phyloP scores from a whole-genome alignment of 2,113 vertebrate genomes.

The Ageneiosus marmoratus region DNA sequence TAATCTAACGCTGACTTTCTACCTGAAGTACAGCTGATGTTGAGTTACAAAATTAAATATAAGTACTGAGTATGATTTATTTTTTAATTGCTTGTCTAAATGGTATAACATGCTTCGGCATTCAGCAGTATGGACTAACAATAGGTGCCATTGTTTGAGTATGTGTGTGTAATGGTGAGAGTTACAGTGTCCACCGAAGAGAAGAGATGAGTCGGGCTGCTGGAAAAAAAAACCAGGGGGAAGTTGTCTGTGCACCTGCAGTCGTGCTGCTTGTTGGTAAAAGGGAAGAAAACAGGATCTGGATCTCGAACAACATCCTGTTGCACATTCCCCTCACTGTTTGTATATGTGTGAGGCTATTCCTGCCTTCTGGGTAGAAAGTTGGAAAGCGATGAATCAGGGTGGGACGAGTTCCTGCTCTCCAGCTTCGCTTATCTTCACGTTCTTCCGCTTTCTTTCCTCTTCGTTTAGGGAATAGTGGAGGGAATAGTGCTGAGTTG shows the following conservation, averaged over 20 bases:
- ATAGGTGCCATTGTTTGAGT: slow-evolving; percentile 31
- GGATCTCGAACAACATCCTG: slow-evolving; percentile 74
- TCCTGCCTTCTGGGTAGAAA: slow-evolving; percentile 58
- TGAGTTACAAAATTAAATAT: background rate
- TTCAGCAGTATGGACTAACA: slow-evolving; percentile 15
- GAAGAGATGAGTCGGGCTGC: slow-evolving; percentile 40
- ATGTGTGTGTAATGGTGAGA: background rate
- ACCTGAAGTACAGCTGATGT: background rate
- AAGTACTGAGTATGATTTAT: background rate
- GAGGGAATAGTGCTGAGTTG: slow-evolving; percentile 17
- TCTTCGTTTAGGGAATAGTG: background rate
- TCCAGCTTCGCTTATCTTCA: slow-evolving; percentile 44
- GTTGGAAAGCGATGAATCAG: slow-evolving; percentile 60
- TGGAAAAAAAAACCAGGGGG: slow-evolving; percentile 38
- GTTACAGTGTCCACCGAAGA: background rate
- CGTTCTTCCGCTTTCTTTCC: slow-evolving; percentile 16
- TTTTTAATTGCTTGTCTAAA: background rate
- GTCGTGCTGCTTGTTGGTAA: slow-evolving; percentile 57
- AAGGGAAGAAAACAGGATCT: slow-evolving; percentile 74
- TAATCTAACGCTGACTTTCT: background rate
- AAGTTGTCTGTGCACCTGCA: slow-evolving; percentile 64
- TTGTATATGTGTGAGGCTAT: slow-evolving; percentile 45
- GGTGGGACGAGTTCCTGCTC: slow-evolving; percentile 48
- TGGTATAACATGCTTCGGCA: background rate
- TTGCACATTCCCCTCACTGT: slow-evolving; percentile 28